Evolutionary conservation across 2,113 vertebrate species (phyloP).

Genomic region (Gyps fulvus): DNA sequence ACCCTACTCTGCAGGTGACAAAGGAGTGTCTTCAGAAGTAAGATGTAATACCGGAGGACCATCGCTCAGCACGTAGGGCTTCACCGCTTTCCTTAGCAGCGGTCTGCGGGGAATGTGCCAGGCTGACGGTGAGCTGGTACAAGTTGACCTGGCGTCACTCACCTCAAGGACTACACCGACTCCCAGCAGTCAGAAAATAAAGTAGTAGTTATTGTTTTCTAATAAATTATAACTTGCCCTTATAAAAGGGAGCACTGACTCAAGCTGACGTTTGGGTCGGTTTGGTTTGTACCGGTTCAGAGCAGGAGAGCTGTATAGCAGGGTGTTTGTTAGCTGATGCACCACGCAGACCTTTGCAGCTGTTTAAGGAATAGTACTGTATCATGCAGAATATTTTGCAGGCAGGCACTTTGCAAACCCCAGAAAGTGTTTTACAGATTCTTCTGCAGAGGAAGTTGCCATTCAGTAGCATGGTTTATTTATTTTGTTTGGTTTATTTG

Average conservation of each 20-base stretch:
- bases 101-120: neutral
- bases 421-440: neutral
- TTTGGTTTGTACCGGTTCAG: neutral
- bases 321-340: neutral
- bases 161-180: neutral
- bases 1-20: neutral
- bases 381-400: neutral
- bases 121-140: neutral
- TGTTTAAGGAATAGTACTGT: neutral
- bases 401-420: neutral
- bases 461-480: conserved; percentile 33
- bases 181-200: neutral
- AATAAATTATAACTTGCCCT: neutral
- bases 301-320: neutral
- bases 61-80: neutral
- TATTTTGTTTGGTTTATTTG: conserved; percentile 46
- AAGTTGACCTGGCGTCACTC: accelerated
- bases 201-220: neutral
- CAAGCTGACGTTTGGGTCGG: neutral
- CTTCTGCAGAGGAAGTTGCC: neutral
- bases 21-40: neutral
- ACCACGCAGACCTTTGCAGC: neutral
- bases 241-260: neutral
- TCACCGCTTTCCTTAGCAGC: neutral
- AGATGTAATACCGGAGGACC: neutral